Conservation (phyloP, 2,888 invertebrate species). For the Byasa hedistus region DNA sequence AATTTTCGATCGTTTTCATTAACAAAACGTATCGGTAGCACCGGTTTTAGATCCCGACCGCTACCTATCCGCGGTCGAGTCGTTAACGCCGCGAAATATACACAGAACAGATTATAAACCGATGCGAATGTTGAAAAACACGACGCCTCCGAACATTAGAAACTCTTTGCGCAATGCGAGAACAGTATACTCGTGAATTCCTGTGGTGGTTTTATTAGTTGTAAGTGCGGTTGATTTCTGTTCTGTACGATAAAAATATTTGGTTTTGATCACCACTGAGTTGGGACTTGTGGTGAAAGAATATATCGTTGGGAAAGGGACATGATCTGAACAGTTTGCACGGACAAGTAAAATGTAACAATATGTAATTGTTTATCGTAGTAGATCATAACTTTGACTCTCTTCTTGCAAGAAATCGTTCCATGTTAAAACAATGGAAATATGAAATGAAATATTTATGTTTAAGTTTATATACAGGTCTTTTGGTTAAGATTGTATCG, state of each 20-base stretch:
- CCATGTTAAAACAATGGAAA: too few relatives aligned
- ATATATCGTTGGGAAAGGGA: too few relatives aligned
- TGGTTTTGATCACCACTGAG: not conserved
- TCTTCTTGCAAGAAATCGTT: too few relatives aligned
- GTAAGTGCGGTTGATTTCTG: not conserved
- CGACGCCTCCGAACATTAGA: constrained; percentile 1
- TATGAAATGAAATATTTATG: too few relatives aligned
- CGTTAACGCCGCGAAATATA: constrained; percentile 15
- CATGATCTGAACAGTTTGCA: too few relatives aligned
- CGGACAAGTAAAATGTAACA: too few relatives aligned
- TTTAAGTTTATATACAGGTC: too few relatives aligned
- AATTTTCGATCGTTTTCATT: constrained; percentile 6
- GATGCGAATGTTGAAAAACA: constrained; percentile 10
- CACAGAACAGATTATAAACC: constrained; percentile 13
- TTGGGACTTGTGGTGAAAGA: too few relatives aligned
- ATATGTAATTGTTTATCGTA: too few relatives aligned
- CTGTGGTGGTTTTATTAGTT: not conserved
- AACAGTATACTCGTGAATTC: constrained; percentile 6
- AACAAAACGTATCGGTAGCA: constrained; percentile 2
- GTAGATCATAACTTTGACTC: too few relatives aligned
- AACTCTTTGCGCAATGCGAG: constrained; percentile 2
- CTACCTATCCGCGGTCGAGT: constrained; percentile 10
- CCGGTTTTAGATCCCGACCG: constrained; percentile 12
- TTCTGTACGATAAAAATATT: not conserved
- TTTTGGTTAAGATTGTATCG: too few relatives aligned